Base-by-base conservation (phyloP, 2,888 invertebrate species). In the Polyommatus icarus region DNA sequence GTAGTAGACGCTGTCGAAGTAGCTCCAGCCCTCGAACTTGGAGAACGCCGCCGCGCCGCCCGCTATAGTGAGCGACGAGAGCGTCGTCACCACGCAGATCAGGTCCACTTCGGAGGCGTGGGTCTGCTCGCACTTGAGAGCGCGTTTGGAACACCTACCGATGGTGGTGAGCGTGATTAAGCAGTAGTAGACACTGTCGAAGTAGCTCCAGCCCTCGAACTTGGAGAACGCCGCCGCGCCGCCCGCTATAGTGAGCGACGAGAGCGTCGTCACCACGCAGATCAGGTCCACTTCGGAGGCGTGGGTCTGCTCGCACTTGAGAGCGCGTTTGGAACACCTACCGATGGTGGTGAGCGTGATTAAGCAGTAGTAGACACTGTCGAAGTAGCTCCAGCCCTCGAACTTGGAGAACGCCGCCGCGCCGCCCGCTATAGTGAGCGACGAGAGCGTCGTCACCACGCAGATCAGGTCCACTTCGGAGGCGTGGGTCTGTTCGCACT, bases 141-240 rank as follows among this genome's bases (percentile, higher is more conserved):
- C 97, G 85, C 96, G 96, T 91, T 97, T 97, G 85, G 97, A n/a
- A 5, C 10, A 83, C 89, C 88, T 77, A 95, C 95, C 98, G 85
- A 99, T 99, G 82, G 99, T 99, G 83, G 99, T 99, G 83, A 99
- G 95, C 79, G 99, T 99, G 90, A 99, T 99, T 94, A 99, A 99
- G 94, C 99, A 99, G 93, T 99, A 99, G 94, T 99, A 99, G 85
- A 99, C 98, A 85, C 99, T 98, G 92, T 99, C 99, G 89, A 99
- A 99, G 93, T 99, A 99, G 85, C 97, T 97, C 98, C 97, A 99
- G 71, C 98, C 97, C 94, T 99, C 99, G 94, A 98, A 99, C 87
- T 96, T 96, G 79, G 98, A 98, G 94, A 99, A 99, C 24, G 97
- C 98, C 1, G 98, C 98, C 46, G 99, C 99, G 78, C 99, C 99